Base-by-base conservation (phyloP, 1,140 invertebrate species). In the Doryteuthis pealeii region DNA sequence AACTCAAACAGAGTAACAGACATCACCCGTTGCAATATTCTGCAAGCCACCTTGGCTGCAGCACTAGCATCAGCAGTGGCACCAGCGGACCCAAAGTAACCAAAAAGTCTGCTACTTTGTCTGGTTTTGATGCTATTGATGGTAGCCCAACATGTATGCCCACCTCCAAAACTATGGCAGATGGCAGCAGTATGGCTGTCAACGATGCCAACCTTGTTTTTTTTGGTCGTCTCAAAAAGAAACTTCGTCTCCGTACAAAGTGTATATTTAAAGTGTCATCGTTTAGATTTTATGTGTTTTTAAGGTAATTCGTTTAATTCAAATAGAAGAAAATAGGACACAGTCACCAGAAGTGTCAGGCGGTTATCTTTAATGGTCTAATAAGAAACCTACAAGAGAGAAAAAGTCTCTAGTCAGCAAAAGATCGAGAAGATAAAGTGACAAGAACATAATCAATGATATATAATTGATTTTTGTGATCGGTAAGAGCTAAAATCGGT, bases 11-110 rank as follows among this genome's bases (percentile, higher is more conserved):
- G 6, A 62, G 26, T 28, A 62, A 62, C 26, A 22, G 54, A 62
- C 54, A 62, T 28, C 54, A 62, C 18, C 54, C 18, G 54, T 62
- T 62, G 26, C 54, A 62, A 62, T 62, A 62, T 62, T 62, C 54
- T n/a, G 54, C 54, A 22, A 62, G 54, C 26, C 54, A 62, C 54
- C 26, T 62, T 22, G 54, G 54, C 54, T 62, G 54, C 26, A 62
- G 54, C 26, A 62, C 54, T 5, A 62, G 54, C 18, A 62, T 62
- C 5, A 62, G 18, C 54, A 62, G 54, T 62, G 54, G 54, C 26
- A 18, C 54, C 26, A 62, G 54, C 26, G 54, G 54, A n/a, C 54
- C 54, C 12, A 62, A 62, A 28, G 54, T 62, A 12, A 62, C 54
- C 26, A 62, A 62, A 28, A 62, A 62, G 26, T 62, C 54, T 22